Conservation (phyloP, 1,140 invertebrate genomes). For the Drosophila fuyamai region DNA sequence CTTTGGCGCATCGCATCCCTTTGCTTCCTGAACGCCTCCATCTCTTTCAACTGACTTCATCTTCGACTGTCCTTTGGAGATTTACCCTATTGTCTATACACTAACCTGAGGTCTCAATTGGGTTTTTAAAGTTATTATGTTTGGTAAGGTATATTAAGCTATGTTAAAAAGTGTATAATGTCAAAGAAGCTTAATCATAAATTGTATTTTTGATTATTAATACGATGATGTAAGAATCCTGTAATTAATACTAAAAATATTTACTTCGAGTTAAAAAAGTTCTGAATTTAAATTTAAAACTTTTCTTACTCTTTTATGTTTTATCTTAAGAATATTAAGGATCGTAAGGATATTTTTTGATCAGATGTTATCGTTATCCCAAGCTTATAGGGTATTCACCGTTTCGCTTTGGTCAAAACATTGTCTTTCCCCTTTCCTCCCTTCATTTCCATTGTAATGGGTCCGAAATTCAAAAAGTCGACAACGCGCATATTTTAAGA, state of each 20-base stretch:
- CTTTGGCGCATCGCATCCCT: slow-evolving; percentile 52
- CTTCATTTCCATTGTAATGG: slow-evolving; percentile 70
- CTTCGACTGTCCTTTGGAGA: slow-evolving; percentile 29
- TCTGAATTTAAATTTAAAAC: too few species aligned
- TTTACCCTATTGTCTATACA: slow-evolving; percentile 41
- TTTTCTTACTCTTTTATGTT: too few species aligned
- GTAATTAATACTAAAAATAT: too few species aligned
- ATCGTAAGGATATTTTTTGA: too few species aligned
- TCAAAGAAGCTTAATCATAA: too few species aligned
- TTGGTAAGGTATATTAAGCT: neutral
- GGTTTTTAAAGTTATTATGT: neutral
- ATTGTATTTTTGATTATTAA: too few species aligned
- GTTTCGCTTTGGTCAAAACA: slow-evolving; percentile 10
- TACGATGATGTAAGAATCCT: too few species aligned
- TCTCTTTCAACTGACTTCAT: slow-evolving; percentile 25
- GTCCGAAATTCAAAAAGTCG: slow-evolving; percentile 81
- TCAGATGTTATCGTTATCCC: too few species aligned
- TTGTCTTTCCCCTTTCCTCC: slow-evolving; percentile 1
- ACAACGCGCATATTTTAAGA: slow-evolving; percentile 80
- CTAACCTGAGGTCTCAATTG: slow-evolving; percentile 6
- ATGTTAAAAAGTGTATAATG: too few species aligned
- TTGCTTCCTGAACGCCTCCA: slow-evolving; percentile 27
- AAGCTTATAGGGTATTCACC: slow-evolving; percentile 33
- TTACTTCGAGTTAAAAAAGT: too few species aligned
- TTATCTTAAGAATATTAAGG: too few species aligned